Conservation (phyloP, 2,113 vertebrate species). For the Sapajus apella region DNA sequence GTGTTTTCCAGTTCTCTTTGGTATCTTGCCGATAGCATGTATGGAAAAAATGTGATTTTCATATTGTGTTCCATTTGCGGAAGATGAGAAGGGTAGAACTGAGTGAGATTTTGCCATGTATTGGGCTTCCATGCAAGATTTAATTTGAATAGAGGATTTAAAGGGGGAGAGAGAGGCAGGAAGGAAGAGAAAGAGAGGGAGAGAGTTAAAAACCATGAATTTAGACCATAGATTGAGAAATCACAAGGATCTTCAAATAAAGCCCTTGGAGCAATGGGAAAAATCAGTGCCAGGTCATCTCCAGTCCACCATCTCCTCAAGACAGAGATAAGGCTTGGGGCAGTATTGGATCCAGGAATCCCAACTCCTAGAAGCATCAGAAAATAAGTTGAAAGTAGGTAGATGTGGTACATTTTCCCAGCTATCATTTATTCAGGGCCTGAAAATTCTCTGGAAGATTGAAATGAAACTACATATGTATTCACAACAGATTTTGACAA, state of each 20-base stretch:
- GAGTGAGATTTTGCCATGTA: not conserved
- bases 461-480: not conserved
- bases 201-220: conserved; percentile 12
- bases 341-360: not conserved
- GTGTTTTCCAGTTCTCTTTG: conserved; percentile 2
- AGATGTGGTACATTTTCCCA: not conserved
- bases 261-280: not conserved
- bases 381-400: not conserved
- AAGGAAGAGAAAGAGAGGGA: not conserved
- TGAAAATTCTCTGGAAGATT: not conserved
- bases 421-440: conserved; percentile 24
- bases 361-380: not conserved
- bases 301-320: not conserved
- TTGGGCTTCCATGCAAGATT: not conserved
- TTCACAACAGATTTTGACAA: conserved; percentile 15
- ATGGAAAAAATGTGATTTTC: not conserved
- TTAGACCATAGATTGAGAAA: not conserved
- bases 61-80: not conserved
- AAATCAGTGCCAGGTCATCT: not conserved
- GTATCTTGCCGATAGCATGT: not conserved
- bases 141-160: not conserved
- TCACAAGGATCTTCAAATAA: conserved; percentile 10
- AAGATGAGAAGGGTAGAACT: not conserved
- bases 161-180: not conserved
- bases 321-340: not conserved